Evolutionary conservation across 2,113 vertebrate species (phyloP), one percentile per base, ranked within the genome.

Genomic region (Cheirogaleus medius): DNA sequence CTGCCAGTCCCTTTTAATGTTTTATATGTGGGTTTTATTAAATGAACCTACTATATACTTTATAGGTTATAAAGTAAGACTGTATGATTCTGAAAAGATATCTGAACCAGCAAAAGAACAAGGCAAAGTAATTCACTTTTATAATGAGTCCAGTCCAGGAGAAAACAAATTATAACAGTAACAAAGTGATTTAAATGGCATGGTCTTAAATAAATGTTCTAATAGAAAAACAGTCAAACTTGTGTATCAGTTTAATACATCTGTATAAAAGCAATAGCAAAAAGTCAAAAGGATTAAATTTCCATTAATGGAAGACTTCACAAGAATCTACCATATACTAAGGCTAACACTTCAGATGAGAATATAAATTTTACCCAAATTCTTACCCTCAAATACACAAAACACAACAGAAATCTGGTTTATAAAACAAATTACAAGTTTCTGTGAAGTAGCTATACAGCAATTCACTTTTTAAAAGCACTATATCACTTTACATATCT

Each of bases 211-310:
- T 69, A 52, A 85, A 66, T 20, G 20, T 95, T 52, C 93, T 90
- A 66, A 87, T 1, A 58, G 47, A 76, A 93, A 83, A 95, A 87
- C 15, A 90, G 77, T 6, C 82, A 92, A 90, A 69, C 37, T 37
- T 77, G 25, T 3, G 77, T 94, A 54, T 69, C 76, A 92, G 37
- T 87, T 83, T 60, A 84, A 71, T 29, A 0, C 4, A 32, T 95
- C 73, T 86, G 32, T 52, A 37, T 97, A 86, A 93, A 18, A 91
- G 37, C n/a, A 97, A 96, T 15, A 95, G 56, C 29, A 97, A 90
- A 94, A 1, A 8, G 66, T 88, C 63, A 74, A 32, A 77, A 39
- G 20, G 20, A 66, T 95, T 97, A 69, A 93, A 91, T 81, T 89
- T 94, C 37, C 17, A 84, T 17, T 52, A 95, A 90, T 8, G 0